Base-by-base conservation (phyloP, 2,888 invertebrate genomes). In the Pterostichus niger region DNA sequence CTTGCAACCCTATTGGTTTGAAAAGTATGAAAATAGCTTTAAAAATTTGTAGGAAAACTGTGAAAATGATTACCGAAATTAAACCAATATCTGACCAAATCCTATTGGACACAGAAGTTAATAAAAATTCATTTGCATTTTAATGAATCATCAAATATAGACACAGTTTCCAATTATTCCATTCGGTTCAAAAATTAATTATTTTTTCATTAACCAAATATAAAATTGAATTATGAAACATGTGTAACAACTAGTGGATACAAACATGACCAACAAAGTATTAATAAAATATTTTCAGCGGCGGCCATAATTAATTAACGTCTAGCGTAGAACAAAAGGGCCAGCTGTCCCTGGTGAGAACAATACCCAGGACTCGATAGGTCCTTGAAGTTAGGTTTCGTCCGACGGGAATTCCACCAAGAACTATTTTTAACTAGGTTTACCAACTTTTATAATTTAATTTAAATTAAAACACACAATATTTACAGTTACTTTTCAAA, bases 41-140 rank as follows among this genome's bases (percentile, higher is more conserved):
- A 3, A 3, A n/a, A 24, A 24, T 24, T 1, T 40, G 40, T 40
- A 7, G 1, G 6, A 40, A 40, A 40, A 7, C 7, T 40, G 40
- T 49, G 49, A n/a, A 49, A 49, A 49, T 49, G 3, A 13, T 1
- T 49, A 0, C 3, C 24, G 24, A 2, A 24, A 24, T 24, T 24
- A 24, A 24, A 24, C 24, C 24, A 24, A 24, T 24, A 24, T 24
- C 24, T 24, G 24, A 24, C 13, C 1, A 49, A 11, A 49, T 49
- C 49, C 49, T 11, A 49, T 49, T 49, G 49, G 49, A 49, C 10
- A 40, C 59, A 24, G 59, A 59, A 17, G 59, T 59, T 64, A 64
- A 64, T 64, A 35, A 64, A 64, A 64, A 64, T 64, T 35, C 33
- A 64, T 64, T 64, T 64, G 64, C 64, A 64, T 64, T 64, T 64